Conservation (phyloP, 1,140 invertebrate genomes). For the Drosophila murphyi region DNA sequence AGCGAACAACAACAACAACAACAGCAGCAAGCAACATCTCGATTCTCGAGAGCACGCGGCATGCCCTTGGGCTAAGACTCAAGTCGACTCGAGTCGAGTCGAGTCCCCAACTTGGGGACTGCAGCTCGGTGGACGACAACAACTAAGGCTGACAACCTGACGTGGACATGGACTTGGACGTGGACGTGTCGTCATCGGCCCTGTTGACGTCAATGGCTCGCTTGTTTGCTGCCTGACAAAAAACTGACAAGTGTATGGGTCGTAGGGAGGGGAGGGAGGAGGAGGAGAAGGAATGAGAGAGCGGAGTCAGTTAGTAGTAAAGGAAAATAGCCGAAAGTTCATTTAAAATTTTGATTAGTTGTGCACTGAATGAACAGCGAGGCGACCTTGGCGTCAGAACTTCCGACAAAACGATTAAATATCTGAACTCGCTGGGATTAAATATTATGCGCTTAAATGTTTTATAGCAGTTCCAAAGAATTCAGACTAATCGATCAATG, state of each 20-base stretch:
- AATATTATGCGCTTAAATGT: not conserved
- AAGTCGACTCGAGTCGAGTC: constrained; percentile 17
- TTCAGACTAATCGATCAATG: not conserved
- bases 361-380: not conserved
- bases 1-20: constrained; percentile 22
- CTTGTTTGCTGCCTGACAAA: constrained; percentile 74
- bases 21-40: constrained; percentile 20
- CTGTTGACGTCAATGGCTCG: constrained; percentile 68
- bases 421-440: not conserved
- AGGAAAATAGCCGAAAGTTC: constrained; percentile 65
- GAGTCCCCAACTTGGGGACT: constrained; percentile 19
- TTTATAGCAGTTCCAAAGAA: not conserved
- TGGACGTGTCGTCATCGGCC: constrained; percentile 70
- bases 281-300: not conserved
- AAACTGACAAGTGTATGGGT: constrained; percentile 58
- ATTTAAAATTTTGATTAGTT: constrained; percentile 74
- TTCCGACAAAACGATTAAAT: constrained; percentile 4
- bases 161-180: constrained; percentile 42
- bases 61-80: constrained; percentile 65
- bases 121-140: constrained; percentile 16
- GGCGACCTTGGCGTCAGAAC: constrained; percentile 51
- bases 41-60: constrained; percentile 65
- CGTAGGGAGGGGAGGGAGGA: not conserved
- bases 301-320: not conserved
- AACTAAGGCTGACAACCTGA: constrained; percentile 62